These are phyloP conservation scores for Acanthaster planci DNA, from an alignment of 35 echinoderm and acorn worm species.

Conservation along the genomic window DNA sequence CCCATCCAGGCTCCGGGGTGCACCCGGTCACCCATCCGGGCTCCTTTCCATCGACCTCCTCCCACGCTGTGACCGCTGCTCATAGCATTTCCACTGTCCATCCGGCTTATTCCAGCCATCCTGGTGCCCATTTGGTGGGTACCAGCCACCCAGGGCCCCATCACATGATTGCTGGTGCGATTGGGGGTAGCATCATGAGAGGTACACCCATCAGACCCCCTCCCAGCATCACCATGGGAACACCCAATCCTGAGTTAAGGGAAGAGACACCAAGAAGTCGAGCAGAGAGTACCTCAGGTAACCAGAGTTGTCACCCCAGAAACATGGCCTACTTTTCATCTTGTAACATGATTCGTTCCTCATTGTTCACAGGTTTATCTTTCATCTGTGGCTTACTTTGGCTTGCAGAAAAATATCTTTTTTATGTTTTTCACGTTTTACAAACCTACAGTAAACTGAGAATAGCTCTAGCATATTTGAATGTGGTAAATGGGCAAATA, in stretches of 20 bases:
- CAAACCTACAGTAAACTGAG: no score
- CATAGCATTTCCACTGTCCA: not conserved
- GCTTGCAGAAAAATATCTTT: no score
- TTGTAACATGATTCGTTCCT: no score
- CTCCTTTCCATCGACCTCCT: not conserved
- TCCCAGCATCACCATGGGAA: slow-evolving; percentile 57
- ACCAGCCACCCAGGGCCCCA: not conserved
- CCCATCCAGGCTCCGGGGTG: slow-evolving; percentile 4
- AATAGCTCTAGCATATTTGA: no score
- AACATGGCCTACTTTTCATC: no score
- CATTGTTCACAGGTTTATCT: no score
- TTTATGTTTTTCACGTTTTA: no score
- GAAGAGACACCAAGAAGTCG: slow-evolving; percentile 17
- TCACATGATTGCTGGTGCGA: not conserved
- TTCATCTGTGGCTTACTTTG: no score
- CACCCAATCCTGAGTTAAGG: slow-evolving; percentile 59
- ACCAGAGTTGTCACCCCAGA: no score
- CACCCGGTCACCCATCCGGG: slow-evolving; percentile 43
- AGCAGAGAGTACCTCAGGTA: slow-evolving; percentile 30
- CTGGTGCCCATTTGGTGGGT: slow-evolving; percentile 14
- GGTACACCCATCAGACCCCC: slow-evolving; percentile 54
- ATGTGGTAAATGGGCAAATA: no score
- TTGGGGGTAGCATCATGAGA: slow-evolving; percentile 52
- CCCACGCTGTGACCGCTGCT: not conserved
- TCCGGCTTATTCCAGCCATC: not conserved